These are phyloP conservation scores for Phrixothrix hirtus DNA, from an alignment of 2,888 invertebrate species.

Conservation along the genomic window DNA sequence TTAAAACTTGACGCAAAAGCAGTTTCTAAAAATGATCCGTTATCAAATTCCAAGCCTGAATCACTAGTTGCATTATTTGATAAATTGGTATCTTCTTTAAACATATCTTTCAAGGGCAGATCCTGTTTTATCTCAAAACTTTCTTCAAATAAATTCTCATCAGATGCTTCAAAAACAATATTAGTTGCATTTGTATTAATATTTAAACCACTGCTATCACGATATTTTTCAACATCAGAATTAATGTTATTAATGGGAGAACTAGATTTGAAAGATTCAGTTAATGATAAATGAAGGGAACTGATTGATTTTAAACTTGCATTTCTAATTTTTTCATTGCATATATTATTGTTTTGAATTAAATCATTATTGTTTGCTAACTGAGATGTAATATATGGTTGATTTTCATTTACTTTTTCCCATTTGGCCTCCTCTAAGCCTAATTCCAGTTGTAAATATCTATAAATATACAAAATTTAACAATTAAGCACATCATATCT, in stretches of 20 bases:
- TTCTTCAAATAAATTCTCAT: constrained; percentile 47
- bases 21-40: constrained; percentile 28
- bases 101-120: too few species aligned
- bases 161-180: constrained; percentile 35
- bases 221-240: not conserved
- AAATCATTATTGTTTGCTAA: too few species aligned
- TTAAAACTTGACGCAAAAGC: constrained; percentile 31
- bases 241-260: too few species aligned
- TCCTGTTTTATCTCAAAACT: constrained; percentile 34
- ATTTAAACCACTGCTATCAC: not conserved
- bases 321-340: not conserved
- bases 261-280: too few species aligned
- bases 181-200: not conserved
- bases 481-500: too few species aligned
- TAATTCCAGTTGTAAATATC: constrained; percentile 70
- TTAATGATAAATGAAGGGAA: too few species aligned
- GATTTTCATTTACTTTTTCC: constrained; percentile 50
- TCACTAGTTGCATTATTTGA: constrained; percentile 9
- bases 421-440: constrained; percentile 73
- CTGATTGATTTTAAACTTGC: not conserved
- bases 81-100: not conserved
- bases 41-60: constrained; percentile 25
- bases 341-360: too few species aligned
- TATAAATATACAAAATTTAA: constrained; percentile 6
- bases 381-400: not conserved